phyloP scores from a whole-genome alignment of 2,888 invertebrate species.

The Euzetes globulus region DNA sequence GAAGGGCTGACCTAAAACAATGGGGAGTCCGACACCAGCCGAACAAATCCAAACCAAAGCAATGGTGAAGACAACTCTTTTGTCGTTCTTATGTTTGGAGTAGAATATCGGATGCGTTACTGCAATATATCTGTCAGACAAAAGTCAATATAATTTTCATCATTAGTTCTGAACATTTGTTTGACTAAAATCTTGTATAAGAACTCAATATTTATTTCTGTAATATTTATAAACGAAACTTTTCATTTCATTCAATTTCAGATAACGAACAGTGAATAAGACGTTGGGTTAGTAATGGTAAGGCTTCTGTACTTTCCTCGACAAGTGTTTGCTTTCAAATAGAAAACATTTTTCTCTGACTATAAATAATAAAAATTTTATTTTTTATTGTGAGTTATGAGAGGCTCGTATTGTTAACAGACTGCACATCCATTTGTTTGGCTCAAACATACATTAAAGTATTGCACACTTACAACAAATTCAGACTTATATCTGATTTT shows the following conservation, averaged over 20 bases:
- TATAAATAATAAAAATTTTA: slow-evolving; percentile 7
- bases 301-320: not conserved
- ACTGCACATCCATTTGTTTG: not conserved
- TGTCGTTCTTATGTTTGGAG: slow-evolving; percentile 94
- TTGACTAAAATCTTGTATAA: not conserved
- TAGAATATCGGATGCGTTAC: slow-evolving; percentile 98
- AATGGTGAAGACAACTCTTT: slow-evolving; percentile 88
- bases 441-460: not conserved
- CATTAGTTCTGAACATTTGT: not conserved
- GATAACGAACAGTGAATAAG: not conserved
- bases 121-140: slow-evolving; percentile 79
- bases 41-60: slow-evolving; percentile 92
- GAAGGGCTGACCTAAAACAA: slow-evolving; percentile 54
- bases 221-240: not conserved
- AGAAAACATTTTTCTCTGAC: not conserved
- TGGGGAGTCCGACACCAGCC: slow-evolving; percentile 89
- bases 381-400: slow-evolving; percentile 8
- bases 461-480: not conserved
- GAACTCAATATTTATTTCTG: not conserved
- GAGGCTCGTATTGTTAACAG: not conserved
- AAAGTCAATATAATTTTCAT: not conserved
- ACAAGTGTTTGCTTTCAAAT: slow-evolving; percentile 4
- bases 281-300: not conserved
- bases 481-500: not conserved
- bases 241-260: not conserved